A percentile compares a stretch with the other conserved stretches of the same genome.
phyloP scores from a whole-genome alignment of 1,140 invertebrate species.

The Dendrolimus kikuchii region DNA sequence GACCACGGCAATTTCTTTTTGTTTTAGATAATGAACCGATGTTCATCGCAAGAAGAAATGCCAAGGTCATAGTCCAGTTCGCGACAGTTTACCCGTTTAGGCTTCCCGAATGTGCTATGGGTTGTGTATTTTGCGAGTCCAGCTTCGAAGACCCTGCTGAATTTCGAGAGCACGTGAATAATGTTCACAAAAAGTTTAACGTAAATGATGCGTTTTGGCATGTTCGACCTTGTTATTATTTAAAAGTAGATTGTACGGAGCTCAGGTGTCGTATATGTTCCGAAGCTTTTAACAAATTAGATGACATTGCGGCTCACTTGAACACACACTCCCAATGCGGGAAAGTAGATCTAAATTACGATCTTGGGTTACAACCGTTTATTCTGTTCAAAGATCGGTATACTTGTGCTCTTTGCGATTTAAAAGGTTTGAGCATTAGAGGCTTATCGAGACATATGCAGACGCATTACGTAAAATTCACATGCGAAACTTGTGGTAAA shows the following conservation, averaged over 20 bases:
- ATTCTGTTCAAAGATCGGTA: too few relatives aligned
- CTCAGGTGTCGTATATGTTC: too few relatives aligned
- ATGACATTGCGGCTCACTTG: too few relatives aligned
- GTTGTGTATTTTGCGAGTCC: conserved; percentile 39
- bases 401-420: too few relatives aligned
- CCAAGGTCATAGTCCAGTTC: conserved; percentile 32
- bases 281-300: too few relatives aligned
- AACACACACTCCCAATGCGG: too few relatives aligned
- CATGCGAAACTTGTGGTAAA: conserved; percentile 5
- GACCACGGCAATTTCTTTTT: conserved; percentile 32
- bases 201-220: conserved; percentile 5
- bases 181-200: conserved; percentile 5
- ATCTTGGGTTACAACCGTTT: too few relatives aligned
- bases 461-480: conserved; percentile 4
- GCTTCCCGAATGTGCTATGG: conserved; percentile 27
- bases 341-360: too few relatives aligned
- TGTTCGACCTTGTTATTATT: too few relatives aligned
- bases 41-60: conserved; percentile 33
- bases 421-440: neutral
- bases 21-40: conserved; percentile 34
- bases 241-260: too few relatives aligned
- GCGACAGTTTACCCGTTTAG: conserved; percentile 37
- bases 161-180: conserved; percentile 26
- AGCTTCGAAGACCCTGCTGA: conserved; percentile 19
- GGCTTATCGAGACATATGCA: conserved; percentile 1